These are phyloP conservation scores for Tachina fera DNA, from an alignment of 2,888 invertebrate genomes.

Conservation along the genomic window DNA sequence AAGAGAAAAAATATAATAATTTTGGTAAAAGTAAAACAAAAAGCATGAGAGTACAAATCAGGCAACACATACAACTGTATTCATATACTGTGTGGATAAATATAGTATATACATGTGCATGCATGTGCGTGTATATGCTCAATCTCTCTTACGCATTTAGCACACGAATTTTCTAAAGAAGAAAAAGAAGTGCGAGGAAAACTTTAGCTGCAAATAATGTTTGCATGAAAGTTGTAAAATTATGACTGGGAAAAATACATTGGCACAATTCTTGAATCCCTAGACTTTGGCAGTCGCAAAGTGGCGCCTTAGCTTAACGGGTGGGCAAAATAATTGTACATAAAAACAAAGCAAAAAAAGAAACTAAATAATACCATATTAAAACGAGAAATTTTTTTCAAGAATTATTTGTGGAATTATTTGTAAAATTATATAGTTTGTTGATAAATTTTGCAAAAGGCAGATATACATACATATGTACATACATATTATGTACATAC, in stretches of 20 bases:
- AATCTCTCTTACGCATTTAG: constrained; percentile 54
- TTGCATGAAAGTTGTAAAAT: constrained; percentile 63
- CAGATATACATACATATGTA: too few relatives aligned
- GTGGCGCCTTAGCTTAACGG: constrained; percentile 66
- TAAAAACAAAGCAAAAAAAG: not conserved
- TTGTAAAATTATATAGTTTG: not conserved
- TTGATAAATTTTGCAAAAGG: not conserved
- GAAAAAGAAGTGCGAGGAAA: constrained; percentile 42
- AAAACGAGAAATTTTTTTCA: not conserved
- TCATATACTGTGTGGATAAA: not conserved
- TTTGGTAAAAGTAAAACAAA: constrained; percentile 33
- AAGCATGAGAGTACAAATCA: constrained; percentile 31
- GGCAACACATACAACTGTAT: not conserved
- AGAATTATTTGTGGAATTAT: not conserved
- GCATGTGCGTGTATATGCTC: not conserved
- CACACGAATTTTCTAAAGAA: constrained; percentile 11
- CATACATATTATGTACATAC: too few relatives aligned
- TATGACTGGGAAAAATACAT: constrained; percentile 60
- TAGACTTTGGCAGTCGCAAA: constrained; percentile 61
- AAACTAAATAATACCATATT: not conserved
- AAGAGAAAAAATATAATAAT: constrained; percentile 49
- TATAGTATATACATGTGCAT: not conserved
- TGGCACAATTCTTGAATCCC: constrained; percentile 58
- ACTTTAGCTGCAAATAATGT: constrained; percentile 54
- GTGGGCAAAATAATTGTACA: constrained; percentile 32